Evolutionary conservation across 2,888 invertebrate species (phyloP), one percentile per base, ranked within the genome.

Genomic region (Hypena proboscidalis): DNA sequence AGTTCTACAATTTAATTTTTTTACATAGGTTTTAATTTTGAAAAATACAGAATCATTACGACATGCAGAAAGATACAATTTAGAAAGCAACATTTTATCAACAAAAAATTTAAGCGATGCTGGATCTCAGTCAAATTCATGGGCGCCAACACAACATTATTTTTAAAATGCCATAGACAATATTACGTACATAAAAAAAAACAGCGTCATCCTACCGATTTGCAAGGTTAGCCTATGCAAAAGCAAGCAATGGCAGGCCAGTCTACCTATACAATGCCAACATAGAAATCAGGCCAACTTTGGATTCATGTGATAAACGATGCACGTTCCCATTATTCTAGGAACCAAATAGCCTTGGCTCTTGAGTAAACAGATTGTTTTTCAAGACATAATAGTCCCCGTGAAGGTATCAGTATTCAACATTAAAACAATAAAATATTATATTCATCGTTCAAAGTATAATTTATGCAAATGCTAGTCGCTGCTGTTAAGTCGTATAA

Each of bases 231-330:
- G 66, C 64, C 70, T 76, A 74, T 67, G 64, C 62, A 67, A 70
- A 44, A 77, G 69, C 71, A 85, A 84, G 85, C 83, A 63, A 64
- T 62, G 69, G 69, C 75, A 74, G 70, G 75, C 70, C 67, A 64
- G 59, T 69, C 73, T 63, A 72, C 67, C 68, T 62, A 50, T 50
- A 67, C 49, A 61, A 72, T 70, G 74, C 69, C 71, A 77, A 83
- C 81, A 86, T 72, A 78, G 65, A 84, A 77, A 73, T 83, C 74
- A 85, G 85, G 86, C 85, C 68, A 42, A 48, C 67, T 70, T 60
- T 70, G 74, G 74, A 72, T 66, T 67, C 53, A 62, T 74, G 78
- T 71, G 80, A 77, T 74, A 79, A 81, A 80, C 70, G 77, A 79
- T 74, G 64, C 53, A 74, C 58, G 67, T 51, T 14, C 3, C 44